Evolutionary conservation across 2,113 vertebrate species (phyloP).

Genomic region (Cyanoramphus novaezelandiae): DNA sequence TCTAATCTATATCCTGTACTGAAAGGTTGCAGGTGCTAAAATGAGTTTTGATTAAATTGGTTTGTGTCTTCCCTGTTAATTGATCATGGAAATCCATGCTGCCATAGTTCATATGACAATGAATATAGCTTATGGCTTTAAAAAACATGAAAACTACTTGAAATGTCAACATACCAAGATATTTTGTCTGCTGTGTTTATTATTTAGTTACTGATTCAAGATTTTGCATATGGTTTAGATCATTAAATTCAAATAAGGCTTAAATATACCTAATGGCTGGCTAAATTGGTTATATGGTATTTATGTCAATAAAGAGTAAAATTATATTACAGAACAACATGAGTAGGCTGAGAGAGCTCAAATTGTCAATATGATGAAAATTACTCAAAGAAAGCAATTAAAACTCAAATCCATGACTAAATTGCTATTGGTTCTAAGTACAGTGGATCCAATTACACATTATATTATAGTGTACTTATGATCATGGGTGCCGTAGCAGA

Average conservation of each 20-base stretch:
- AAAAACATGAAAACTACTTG: not conserved
- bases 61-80: not conserved
- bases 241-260: not conserved
- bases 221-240: not conserved
- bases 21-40: not conserved
- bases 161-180: not conserved
- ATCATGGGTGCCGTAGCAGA: not conserved
- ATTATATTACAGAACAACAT: not conserved
- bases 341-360: constrained; percentile 8
- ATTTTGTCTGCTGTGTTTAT: not conserved
- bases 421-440: constrained; percentile 35
- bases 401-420: constrained; percentile 40
- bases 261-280: not conserved
- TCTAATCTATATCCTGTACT: not conserved
- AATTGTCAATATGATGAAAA: constrained; percentile 31
- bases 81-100: not conserved
- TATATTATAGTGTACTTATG: not conserved
- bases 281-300: constrained; percentile 3
- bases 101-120: not conserved
- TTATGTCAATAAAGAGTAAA: constrained; percentile 49
- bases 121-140: not conserved
- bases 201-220: not conserved
- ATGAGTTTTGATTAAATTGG: not conserved
- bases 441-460: constrained; percentile 23
- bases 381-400: constrained; percentile 53